Evolutionary conservation across 1,140 invertebrate genomes (phyloP).

Genomic region (Parapsyche elsis): DNA sequence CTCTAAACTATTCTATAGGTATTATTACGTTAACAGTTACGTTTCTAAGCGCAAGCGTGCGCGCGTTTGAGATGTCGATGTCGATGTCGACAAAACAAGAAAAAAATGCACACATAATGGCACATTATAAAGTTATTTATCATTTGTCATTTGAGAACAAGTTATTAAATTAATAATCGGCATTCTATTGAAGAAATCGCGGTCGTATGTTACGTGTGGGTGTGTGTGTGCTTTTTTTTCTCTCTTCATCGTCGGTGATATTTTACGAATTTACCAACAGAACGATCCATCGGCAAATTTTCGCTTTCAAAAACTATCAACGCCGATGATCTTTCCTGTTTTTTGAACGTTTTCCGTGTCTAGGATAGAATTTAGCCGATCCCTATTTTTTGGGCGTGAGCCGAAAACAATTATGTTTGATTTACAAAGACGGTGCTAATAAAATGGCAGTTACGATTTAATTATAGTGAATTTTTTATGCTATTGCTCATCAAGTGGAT

Average conservation of each 20-base stretch:
- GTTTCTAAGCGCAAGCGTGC: not conserved
- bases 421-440: constrained; percentile 3
- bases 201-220: constrained; percentile 2
- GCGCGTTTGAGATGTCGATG: not conserved
- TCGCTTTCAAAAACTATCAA: not conserved
- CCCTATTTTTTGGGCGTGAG: not conserved
- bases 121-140: constrained; percentile 31
- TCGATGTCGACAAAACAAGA: not conserved
- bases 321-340: not conserved
- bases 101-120: constrained; percentile 2
- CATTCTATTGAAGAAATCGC: constrained; percentile 13
- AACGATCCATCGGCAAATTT: constrained; percentile 14
- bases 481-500: too few species aligned
- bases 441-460: constrained; percentile 10
- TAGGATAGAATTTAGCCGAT: not conserved
- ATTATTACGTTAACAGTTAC: too few species aligned
- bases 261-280: not conserved
- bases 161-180: constrained; percentile 34
- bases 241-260: not conserved
- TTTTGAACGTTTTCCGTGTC: not conserved
- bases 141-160: constrained; percentile 30
- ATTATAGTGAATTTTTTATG: not conserved
- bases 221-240: constrained; percentile 2
- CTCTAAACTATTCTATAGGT: too few species aligned
- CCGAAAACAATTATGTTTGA: constrained; percentile 15